Base-by-base conservation (phyloP, 2,888 invertebrate species). In the Pycnomerus fuliginosus region DNA sequence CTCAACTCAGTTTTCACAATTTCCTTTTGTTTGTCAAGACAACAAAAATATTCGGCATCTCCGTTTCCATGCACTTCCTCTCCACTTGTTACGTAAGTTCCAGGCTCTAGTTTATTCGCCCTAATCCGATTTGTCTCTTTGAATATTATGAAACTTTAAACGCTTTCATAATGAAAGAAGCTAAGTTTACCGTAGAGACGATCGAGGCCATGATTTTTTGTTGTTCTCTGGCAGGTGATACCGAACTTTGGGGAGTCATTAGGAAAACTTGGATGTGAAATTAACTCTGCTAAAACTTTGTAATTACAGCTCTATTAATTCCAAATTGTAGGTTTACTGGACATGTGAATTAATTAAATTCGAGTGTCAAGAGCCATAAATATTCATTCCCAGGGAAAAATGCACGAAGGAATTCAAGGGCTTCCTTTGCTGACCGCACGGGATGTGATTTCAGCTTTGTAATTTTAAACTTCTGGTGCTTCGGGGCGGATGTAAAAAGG, bases 131-230 rank as follows among this genome's bases (percentile, higher is more conserved):
- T n/a, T n/a, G n/a, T n/a, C n/a, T n/a, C n/a, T n/a, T n/a, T n/a
- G n/a, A n/a, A n/a, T n/a, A n/a, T n/a, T n/a, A n/a, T n/a, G n/a
- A n/a, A n/a, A n/a, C n/a, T n/a, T n/a, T n/a, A n/a, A n/a, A n/a
- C n/a, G n/a, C n/a, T n/a, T n/a, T n/a, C n/a, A n/a, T n/a, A n/a
- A n/a, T n/a, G n/a, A n/a, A n/a, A n/a, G n/a, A n/a, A n/a, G n/a
- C n/a, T n/a, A n/a, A n/a, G n/a, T n/a, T n/a, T n/a, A n/a, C n/a
- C n/a, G n/a, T n/a, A n/a, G n/a, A n/a, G n/a, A n/a, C n/a, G n/a
- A n/a, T n/a, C n/a, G n/a, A n/a, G n/a, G n/a, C n/a, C n/a, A 35
- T 17, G 35, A 16, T 17, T 34, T 34, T 35, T 17, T 35, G 15
- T 29, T 17, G 13, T 36, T 24, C 17, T 38, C 24, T 30, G 23